Base-by-base conservation (phyloP, 23 tunicate genomes). In the Diplosoma virens region DNA sequence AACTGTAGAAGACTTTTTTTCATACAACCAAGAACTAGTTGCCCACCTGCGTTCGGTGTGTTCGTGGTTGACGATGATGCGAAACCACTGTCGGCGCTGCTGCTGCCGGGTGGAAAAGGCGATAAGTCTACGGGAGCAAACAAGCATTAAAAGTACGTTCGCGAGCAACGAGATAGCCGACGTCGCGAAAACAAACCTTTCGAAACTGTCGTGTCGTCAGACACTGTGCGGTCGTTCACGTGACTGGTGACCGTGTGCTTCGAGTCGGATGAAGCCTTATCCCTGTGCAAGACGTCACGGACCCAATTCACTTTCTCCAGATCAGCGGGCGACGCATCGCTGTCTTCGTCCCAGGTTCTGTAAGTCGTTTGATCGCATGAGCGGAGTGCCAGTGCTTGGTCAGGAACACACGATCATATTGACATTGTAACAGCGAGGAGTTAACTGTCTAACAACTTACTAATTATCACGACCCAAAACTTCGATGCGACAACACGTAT, bases 241-340 rank as follows among this genome's bases (percentile, higher is more conserved):
- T 35, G 20, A 25, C 35, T 27, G 5, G 37, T 24, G 25, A 67
- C 74, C 7, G 74, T 23, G 25, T 67, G 50, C 27, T 37, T 50
- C 2, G 74, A 2, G 3, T 16, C 7, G 5, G 50, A 4, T 2
- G 26, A 2, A 2, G 3, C 25, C 52, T 67, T 67, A 28, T 67
- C 36, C 52, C 24, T 35, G 47, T 87, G 93, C 25, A 89, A 81
- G 4, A 89, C 77, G 18, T 73, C 47, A 2, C 96, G 80, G 7
- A 89, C 96, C 96, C 96, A 89, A 21, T 32, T 14, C 21, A 89
- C 96, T 34, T 89, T 89, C 35, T 82, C 96, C 28, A 32, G 33
- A 14, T 72, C 77, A 23, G 78, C 84, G 26, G 37, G 71, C 7
- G 22, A 2, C 30, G 33, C 75, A 25, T 64, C 63, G 29, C 53